Percentiles rank a stretch among this genome's conserved stretches.
These are phyloP conservation scores for Varroa destructor DNA, from an alignment of 1,140 invertebrate species.

Conservation along the genomic window DNA sequence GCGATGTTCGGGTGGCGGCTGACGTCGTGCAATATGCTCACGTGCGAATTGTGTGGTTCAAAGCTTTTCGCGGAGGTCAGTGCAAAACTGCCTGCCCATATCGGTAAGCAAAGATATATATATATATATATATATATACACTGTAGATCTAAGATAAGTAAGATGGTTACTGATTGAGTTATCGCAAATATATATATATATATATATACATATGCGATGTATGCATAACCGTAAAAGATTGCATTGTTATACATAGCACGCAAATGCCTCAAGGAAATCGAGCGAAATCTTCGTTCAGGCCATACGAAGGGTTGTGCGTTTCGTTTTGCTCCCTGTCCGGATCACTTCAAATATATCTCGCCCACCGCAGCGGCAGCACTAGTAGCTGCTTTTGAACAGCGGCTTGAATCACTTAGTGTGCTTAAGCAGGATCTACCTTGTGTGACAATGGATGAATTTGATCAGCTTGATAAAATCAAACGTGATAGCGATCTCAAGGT, in stretches of 20 bases:
- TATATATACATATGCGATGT: no score
- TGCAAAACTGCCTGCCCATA: slow-evolving; percentile 13
- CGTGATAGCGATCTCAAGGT: slow-evolving; percentile 28
- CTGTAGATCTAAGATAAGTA: no score
- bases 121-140: no score
- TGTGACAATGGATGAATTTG: slow-evolving; percentile 21
- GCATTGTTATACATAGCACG: not conserved
- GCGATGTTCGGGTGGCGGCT: slow-evolving; percentile 24
- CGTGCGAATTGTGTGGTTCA: slow-evolving; percentile 12
- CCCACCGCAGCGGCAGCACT: not conserved
- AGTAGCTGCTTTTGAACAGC: not conserved
- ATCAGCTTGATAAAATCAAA: slow-evolving; percentile 6
- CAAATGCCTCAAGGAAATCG: slow-evolving; percentile 7
- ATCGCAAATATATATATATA: no score
- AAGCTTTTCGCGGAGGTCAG: slow-evolving; percentile 19
- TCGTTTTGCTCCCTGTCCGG: slow-evolving; percentile 15
- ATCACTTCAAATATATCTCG: slow-evolving; percentile 16
- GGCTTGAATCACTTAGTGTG: not conserved
- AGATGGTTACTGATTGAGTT: no score
- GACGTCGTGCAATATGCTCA: slow-evolving; percentile 24
- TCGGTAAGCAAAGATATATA: not conserved
- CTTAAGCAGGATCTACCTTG: not conserved
- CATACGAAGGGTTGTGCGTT: slow-evolving; percentile 15
- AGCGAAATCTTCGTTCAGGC: slow-evolving; percentile 13
- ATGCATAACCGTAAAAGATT: no score